phyloP scores from a whole-genome alignment of 35 echinoderm and acorn worm species.

The Ophiothrix spiculata region DNA sequence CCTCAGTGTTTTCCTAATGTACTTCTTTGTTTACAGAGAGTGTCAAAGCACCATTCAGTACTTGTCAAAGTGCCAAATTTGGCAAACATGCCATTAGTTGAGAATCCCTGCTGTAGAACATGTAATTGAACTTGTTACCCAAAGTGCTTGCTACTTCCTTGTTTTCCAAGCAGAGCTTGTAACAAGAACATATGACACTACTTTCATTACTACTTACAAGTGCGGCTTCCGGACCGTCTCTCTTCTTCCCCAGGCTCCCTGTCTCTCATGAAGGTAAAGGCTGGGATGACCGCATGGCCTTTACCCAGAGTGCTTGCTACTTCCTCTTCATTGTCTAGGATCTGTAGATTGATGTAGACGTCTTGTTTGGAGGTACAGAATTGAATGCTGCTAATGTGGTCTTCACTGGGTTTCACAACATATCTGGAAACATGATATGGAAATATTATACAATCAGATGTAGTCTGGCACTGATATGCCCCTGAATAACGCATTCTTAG shows the following conservation, averaged over 20 bases:
- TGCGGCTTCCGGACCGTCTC: constrained; percentile 60
- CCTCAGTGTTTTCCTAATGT: no score
- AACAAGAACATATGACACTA: no score
- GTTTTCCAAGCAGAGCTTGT: no score
- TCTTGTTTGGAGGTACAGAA: constrained; percentile 89
- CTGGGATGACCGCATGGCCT: constrained; percentile 96
- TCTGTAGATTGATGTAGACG: constrained; percentile 85
- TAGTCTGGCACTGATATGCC: no score
- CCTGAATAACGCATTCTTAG: not conserved
- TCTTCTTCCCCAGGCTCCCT: constrained; percentile 85
- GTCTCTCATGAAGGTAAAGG: constrained; percentile 92
- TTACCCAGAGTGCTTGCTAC: constrained; percentile 76
- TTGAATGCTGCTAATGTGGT: constrained; percentile 92
- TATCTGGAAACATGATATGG: constrained; percentile 52
- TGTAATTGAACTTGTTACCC: no score
- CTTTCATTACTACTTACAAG: constrained; percentile 91
- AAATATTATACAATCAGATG: not conserved
- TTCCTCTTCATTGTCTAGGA: constrained; percentile 84
- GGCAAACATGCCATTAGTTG: no score
- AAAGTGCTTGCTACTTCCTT: constrained; percentile 65
- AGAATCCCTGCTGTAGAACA: constrained; percentile 83
- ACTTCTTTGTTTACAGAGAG: no score
- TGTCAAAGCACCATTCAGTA: no score
- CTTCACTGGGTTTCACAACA: constrained; percentile 73
- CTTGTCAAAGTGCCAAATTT: no score